Percentiles rank a stretch among this genome's conserved stretches.
phyloP scores from a whole-genome alignment of 1,140 invertebrate genomes.

The Chironomus striatipennis region DNA sequence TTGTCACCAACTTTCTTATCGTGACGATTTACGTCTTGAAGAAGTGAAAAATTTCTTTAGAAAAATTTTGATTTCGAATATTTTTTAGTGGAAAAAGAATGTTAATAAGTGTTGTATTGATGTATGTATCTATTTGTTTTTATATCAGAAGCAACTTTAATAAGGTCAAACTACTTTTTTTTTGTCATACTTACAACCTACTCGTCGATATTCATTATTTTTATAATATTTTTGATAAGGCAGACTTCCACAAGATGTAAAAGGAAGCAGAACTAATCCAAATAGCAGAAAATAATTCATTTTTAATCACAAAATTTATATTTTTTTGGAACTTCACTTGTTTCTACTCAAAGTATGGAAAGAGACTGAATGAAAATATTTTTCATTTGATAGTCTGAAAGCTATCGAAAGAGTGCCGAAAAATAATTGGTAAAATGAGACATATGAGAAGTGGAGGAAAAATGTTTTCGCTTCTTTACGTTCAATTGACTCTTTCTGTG shows the following conservation, averaged over 20 bases:
- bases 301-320: background rate
- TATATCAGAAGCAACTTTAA: too few relatives aligned
- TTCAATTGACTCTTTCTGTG: background rate
- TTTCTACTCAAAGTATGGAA: background rate
- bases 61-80: too few relatives aligned
- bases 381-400: too few relatives aligned
- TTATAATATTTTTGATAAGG: too few relatives aligned
- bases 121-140: too few relatives aligned
- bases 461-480: background rate
- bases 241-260: background rate
- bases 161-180: too few relatives aligned
- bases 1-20: background rate
- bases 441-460: background rate
- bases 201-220: background rate
- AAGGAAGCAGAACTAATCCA: background rate
- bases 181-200: background rate
- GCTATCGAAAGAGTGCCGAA: background rate
- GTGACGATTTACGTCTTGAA: background rate
- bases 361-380: background rate
- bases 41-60: too few relatives aligned
- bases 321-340: background rate
- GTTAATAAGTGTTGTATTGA: background rate
- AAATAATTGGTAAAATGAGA: constrained; percentile 6
- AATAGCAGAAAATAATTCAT: background rate
- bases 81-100: background rate